These are phyloP conservation scores for Fundulus diaphanus DNA, from an alignment of 2,797 vertebrate species.

Conservation along the genomic window DNA sequence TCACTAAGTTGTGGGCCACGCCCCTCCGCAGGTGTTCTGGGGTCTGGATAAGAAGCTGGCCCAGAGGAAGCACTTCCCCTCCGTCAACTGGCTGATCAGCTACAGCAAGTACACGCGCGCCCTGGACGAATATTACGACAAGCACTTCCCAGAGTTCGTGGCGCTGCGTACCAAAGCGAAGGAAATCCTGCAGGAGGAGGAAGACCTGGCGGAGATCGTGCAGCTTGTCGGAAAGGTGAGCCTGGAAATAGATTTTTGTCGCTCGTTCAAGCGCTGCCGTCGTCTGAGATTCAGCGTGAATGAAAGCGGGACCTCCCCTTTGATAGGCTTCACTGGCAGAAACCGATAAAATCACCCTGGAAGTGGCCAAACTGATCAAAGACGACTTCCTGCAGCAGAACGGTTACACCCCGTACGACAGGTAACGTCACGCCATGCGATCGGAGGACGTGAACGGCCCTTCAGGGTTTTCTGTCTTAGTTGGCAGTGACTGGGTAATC, in stretches of 20 bases:
- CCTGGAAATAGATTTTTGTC: background rate
- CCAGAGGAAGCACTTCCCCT: slow-evolving; percentile 97
- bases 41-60: slow-evolving; percentile 98
- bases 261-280: background rate
- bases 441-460: background rate
- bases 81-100: slow-evolving; percentile 98
- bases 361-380: slow-evolving; percentile 97
- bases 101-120: slow-evolving; percentile 97
- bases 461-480: background rate
- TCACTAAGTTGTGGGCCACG: background rate
- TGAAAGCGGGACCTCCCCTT: background rate
- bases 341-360: slow-evolving; percentile 97
- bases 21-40: slow-evolving; percentile 89
- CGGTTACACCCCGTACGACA: slow-evolving; percentile 95
- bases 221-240: slow-evolving; percentile 95
- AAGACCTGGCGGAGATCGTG: slow-evolving; percentile 97
- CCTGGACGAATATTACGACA: slow-evolving; percentile 96
- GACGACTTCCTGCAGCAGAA: slow-evolving; percentile 99
- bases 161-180: slow-evolving; percentile 95
- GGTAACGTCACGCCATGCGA: slow-evolving; percentile 82
- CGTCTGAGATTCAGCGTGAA: background rate
- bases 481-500: background rate
- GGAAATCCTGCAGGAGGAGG: slow-evolving; percentile 98
- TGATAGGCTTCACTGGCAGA: slow-evolving; percentile 94
- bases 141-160: slow-evolving; percentile 95